These are phyloP conservation scores for Polypterus bichir DNA, from an alignment of 2,113 vertebrate species.

Conservation along the genomic window DNA sequence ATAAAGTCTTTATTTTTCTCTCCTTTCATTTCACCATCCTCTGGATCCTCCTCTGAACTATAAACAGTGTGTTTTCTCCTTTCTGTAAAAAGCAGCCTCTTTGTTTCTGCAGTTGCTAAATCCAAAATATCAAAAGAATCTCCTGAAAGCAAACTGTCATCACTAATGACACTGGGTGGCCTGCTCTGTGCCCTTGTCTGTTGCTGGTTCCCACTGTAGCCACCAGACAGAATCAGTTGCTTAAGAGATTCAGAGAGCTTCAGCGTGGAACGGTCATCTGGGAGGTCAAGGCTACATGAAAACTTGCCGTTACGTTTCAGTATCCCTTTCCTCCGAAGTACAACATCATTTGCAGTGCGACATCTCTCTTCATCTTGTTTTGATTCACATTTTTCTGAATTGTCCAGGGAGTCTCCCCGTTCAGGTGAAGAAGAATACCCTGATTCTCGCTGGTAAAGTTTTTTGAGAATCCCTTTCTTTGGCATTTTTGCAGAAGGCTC, in stretches of 20 bases:
- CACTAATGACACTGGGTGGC: constrained; percentile 51
- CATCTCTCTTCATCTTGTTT: constrained; percentile 23
- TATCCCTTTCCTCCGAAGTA: constrained; percentile 50
- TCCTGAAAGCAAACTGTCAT: constrained; percentile 52
- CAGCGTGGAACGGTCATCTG: constrained; percentile 20
- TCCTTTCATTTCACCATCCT: constrained; percentile 10
- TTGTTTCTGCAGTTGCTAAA: constrained; percentile 33
- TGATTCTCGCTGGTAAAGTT: constrained; percentile 34
- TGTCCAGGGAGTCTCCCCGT: constrained; percentile 17
- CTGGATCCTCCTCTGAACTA: constrained; percentile 43
- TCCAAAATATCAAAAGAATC: constrained; percentile 56
- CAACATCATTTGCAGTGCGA: constrained; percentile 27
- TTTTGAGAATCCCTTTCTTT: constrained; percentile 60
- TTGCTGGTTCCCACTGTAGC: neutral
- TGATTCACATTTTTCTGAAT: constrained; percentile 11
- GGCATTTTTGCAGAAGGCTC: constrained; percentile 45
- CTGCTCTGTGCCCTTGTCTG: constrained; percentile 26
- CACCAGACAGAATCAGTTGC: constrained; percentile 28
- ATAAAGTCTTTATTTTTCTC: neutral
- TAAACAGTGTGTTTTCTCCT: constrained; percentile 19
- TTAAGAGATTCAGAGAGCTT: constrained; percentile 37
- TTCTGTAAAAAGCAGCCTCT: constrained; percentile 29
- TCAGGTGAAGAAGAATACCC: constrained; percentile 35
- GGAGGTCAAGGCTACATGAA: constrained; percentile 47
- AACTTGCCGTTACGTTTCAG: constrained; percentile 56